phyloP scores from a whole-genome alignment of 2,113 vertebrate genomes.

The Callipepla californica region DNA sequence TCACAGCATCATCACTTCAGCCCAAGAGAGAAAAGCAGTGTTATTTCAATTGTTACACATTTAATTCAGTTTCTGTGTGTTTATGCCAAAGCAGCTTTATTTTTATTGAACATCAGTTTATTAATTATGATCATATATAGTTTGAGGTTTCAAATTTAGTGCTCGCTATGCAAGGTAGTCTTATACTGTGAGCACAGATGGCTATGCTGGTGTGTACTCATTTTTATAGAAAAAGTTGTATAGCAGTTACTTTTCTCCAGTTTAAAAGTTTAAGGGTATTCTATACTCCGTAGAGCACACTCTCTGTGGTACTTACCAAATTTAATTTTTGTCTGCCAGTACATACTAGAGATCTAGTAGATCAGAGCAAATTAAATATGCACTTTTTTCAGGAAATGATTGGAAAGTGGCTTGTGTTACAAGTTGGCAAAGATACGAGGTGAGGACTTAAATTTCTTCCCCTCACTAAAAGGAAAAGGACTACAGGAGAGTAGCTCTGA shows the following conservation, averaged over 20 bases:
- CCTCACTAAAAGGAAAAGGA: not conserved
- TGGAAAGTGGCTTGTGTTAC: not conserved
- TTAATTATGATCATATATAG: not conserved
- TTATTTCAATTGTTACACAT: not conserved
- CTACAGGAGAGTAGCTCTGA: not conserved
- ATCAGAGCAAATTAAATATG: not conserved
- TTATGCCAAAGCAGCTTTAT: not conserved
- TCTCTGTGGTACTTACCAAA: not conserved
- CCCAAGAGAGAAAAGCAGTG: accelerated
- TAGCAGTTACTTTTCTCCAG: not conserved
- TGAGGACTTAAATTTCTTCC: not conserved
- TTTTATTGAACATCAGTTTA: not conserved
- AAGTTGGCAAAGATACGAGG: accelerated
- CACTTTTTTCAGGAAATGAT: not conserved
- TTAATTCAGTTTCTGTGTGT: not conserved
- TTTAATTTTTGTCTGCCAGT: not conserved
- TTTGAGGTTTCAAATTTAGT: not conserved
- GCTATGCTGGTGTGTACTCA: not conserved
- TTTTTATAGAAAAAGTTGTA: not conserved
- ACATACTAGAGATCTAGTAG: not conserved
- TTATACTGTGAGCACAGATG: not conserved
- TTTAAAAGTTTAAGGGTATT: not conserved
- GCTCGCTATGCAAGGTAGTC: not conserved
- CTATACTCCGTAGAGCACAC: not conserved
- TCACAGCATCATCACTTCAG: not conserved